Evolutionary conservation across 2,888 invertebrate species (phyloP).

Genomic region (Synanthedon andrenaeformis): DNA sequence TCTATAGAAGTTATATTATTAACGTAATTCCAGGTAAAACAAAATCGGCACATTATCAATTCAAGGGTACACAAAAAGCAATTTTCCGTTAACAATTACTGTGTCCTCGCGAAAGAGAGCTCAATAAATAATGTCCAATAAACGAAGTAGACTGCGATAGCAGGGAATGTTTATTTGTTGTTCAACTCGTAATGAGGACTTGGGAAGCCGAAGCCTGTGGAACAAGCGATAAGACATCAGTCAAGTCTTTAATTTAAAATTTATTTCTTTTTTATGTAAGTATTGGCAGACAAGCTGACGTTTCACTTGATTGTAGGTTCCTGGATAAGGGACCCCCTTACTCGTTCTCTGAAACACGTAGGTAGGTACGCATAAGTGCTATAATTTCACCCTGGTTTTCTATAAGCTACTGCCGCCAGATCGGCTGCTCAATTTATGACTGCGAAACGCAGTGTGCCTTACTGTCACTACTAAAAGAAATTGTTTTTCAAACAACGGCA

Average conservation of each 20-base stretch:
- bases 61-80: slow-evolving; percentile 4
- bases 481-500: too few species aligned
- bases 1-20: neutral
- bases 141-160: slow-evolving; percentile 25
- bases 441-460: too few species aligned
- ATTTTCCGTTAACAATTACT: slow-evolving; percentile 10
- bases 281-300: neutral
- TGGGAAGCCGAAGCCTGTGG: slow-evolving; percentile 13
- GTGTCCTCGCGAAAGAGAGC: slow-evolving; percentile 10
- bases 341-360: too few species aligned
- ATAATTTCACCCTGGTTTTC: too few species aligned
- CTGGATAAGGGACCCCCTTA: too few species aligned
- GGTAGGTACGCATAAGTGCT: too few species aligned
- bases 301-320: neutral
- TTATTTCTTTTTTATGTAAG: neutral
- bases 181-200: slow-evolving; percentile 44
- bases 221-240: slow-evolving; percentile 7
- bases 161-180: slow-evolving; percentile 44
- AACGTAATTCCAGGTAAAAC: neutral
- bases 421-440: too few species aligned
- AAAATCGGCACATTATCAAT: neutral
- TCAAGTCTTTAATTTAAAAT: too few species aligned
- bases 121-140: slow-evolving; percentile 48
- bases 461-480: too few species aligned
- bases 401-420: too few species aligned